phyloP scores from a whole-genome alignment of 1,140 invertebrate species.

The Drosophila azteca region DNA sequence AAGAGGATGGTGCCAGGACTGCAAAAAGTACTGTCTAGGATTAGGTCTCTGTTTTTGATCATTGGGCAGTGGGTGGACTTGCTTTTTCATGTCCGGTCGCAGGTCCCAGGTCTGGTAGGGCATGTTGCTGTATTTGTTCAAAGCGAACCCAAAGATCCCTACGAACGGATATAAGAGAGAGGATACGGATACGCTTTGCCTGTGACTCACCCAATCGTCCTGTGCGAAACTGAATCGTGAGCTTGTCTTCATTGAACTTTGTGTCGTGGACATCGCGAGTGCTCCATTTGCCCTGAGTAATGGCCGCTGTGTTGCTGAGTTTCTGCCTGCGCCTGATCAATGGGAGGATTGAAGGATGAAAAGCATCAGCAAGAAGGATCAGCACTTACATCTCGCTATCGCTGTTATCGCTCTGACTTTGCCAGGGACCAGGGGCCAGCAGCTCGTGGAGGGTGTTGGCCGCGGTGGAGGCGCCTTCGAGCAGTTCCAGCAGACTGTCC shows the following conservation, averaged over 20 bases:
- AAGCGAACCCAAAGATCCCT: conserved; percentile 89
- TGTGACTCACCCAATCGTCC: conserved; percentile 86
- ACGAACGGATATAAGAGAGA: not conserved
- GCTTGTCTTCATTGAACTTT: conserved; percentile 93
- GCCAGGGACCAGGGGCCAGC: conserved; percentile 19
- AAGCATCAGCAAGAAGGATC: not conserved
- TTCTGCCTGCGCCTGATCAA: conserved; percentile 55
- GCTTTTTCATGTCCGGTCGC: conserved; percentile 87
- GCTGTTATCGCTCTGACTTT: conserved; percentile 54
- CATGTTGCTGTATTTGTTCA: conserved; percentile 90
- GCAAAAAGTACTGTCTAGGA: not conserved
- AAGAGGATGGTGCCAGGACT: conserved; percentile 85
- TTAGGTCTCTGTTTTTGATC: not conserved
- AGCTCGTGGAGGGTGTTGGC: conserved; percentile 59
- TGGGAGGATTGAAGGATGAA: not conserved
- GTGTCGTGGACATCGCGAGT: conserved; percentile 91
- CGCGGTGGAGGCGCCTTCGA: conserved; percentile 46
- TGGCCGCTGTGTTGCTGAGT: conserved; percentile 56
- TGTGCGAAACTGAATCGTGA: conserved; percentile 89
- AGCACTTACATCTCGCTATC: conserved; percentile 65
- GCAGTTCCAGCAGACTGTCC: conserved; percentile 57
- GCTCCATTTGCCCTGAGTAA: conserved; percentile 87
- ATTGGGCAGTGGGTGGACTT: not conserved
- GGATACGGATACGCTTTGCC: not conserved
- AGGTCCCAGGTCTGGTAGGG: conserved; percentile 94